Evolutionary conservation across 2,113 vertebrate species (phyloP).

Genomic region (Datnioides undecimradiatus): DNA sequence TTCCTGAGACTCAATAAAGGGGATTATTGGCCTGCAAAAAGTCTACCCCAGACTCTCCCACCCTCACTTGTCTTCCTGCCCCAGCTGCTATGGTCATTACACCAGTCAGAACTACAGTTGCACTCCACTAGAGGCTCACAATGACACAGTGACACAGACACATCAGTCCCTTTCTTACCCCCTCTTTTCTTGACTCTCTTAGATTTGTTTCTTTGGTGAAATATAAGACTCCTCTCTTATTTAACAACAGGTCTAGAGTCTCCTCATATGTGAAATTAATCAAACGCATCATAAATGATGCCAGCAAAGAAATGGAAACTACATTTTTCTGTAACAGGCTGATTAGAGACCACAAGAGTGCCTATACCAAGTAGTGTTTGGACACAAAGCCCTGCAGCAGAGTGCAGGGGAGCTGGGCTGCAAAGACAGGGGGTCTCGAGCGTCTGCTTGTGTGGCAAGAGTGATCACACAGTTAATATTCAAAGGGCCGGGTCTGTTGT

Average conservation of each 20-base stretch:
- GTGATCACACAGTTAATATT: constrained; percentile 87
- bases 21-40: constrained; percentile 80
- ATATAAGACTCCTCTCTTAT: constrained; percentile 16
- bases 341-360: constrained; percentile 55
- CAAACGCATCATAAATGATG: constrained; percentile 49
- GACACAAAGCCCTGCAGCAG: constrained; percentile 61
- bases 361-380: constrained; percentile 61
- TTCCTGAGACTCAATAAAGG: constrained; percentile 83
- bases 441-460: constrained; percentile 84
- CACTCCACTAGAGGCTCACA: constrained; percentile 70
- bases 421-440: constrained; percentile 61
- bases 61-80: constrained; percentile 69
- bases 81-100: constrained; percentile 73
- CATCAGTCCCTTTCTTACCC: constrained; percentile 27
- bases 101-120: constrained; percentile 54
- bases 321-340: constrained; percentile 43
- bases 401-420: constrained; percentile 55
- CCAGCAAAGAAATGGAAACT: constrained; percentile 51
- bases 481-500: constrained; percentile 79
- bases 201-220: constrained; percentile 19
- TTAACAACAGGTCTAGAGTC: constrained; percentile 12
- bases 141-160: constrained; percentile 54
- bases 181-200: constrained; percentile 11
- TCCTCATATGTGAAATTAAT: constrained; percentile 59
- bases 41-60: constrained; percentile 66